phyloP scores from a whole-genome alignment of 23 tunicate species.

The Oikopleura albicans region DNA sequence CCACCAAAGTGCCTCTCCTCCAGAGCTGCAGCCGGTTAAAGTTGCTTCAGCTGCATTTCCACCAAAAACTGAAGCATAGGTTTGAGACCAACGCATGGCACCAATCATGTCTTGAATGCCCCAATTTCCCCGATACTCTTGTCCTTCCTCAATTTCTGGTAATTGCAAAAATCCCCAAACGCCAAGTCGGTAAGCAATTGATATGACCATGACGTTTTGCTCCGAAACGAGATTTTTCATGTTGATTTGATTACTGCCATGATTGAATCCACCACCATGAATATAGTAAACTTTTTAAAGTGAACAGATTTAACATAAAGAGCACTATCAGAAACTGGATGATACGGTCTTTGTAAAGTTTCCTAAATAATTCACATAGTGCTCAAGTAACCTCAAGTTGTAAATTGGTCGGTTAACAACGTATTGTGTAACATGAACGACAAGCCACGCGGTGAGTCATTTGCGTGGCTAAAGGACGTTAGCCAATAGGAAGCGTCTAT shows the following conservation, averaged over 20 bases:
- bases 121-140: neutral
- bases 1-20: neutral
- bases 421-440: too few relatives aligned
- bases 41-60: neutral
- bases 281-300: neutral
- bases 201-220: neutral
- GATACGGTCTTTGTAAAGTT: too few relatives aligned
- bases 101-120: neutral
- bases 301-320: too few relatives aligned
- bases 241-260: neutral
- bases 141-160: slow-evolving; percentile 16
- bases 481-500: too few relatives aligned
- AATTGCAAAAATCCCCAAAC: neutral
- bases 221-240: neutral
- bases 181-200: slow-evolving; percentile 12
- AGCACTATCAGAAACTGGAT: too few relatives aligned
- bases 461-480: too few relatives aligned
- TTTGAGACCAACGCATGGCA: neutral
- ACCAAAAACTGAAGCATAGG: neutral
- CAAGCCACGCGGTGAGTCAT: too few relatives aligned
- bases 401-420: too few relatives aligned
- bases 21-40: neutral
- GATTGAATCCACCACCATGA: neutral
- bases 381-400: too few relatives aligned
- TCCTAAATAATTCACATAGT: too few relatives aligned